phyloP scores from a whole-genome alignment of 2,113 vertebrate species.

The Promerops cafer region DNA sequence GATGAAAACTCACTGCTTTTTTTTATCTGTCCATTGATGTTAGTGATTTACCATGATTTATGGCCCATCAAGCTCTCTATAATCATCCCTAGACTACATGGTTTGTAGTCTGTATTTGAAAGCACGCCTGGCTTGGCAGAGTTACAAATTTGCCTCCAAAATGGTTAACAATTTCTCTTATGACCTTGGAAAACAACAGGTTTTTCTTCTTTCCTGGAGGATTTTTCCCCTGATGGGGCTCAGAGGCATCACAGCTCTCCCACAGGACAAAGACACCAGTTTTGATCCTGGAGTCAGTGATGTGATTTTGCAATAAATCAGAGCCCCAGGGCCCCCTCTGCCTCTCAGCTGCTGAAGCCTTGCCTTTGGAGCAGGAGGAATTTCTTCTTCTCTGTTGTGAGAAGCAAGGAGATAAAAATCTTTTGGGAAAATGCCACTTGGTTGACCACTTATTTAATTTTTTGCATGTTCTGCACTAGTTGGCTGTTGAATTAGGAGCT shows the following conservation, averaged over 20 bases:
- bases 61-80: neutral
- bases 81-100: neutral
- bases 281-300: neutral
- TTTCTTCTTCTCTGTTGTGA: neutral
- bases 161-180: neutral
- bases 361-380: neutral
- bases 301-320: neutral
- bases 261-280: neutral
- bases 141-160: neutral
- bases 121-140: neutral
- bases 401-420: neutral
- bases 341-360: neutral
- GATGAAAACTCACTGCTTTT: neutral
- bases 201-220: neutral
- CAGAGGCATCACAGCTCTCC: neutral
- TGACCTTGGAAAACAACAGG: fast-evolving
- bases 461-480: neutral
- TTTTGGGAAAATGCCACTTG: neutral
- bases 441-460: neutral
- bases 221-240: neutral
- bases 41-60: neutral
- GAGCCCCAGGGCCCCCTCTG: neutral
- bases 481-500: neutral
- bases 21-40: neutral
- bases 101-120: neutral